Evolutionary conservation across 2,113 vertebrate genomes (phyloP).

Genomic region (Heloderma charlesbogerti): DNA sequence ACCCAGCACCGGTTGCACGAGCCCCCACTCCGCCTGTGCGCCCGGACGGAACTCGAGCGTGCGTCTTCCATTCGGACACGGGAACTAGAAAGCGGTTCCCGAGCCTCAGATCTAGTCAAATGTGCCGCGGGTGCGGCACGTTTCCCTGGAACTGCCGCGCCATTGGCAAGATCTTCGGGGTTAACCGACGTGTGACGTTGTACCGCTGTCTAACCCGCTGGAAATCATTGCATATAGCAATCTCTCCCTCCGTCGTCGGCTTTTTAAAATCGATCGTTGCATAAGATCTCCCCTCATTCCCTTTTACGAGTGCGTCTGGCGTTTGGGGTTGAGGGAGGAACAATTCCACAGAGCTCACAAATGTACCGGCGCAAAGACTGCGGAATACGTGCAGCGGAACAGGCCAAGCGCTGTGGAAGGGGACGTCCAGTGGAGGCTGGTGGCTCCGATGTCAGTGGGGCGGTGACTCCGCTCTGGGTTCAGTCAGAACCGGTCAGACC

Average conservation of each 20-base stretch:
- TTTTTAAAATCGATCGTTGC: not conserved
- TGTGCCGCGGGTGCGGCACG: not conserved
- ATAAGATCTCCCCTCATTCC: not conserved
- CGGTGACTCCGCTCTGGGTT: no score
- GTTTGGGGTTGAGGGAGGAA: not conserved
- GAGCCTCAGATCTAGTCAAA: not conserved
- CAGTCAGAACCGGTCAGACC: no score
- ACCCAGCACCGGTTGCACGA: not conserved
- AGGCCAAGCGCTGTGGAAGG: no score
- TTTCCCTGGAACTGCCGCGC: not conserved
- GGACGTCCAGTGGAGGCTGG: no score
- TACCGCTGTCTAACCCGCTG: not conserved
- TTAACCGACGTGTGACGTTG: not conserved
- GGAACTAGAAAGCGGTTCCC: not conserved
- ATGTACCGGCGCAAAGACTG: no score
- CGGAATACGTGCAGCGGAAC: no score
- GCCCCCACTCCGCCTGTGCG: not conserved
- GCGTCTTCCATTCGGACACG: not conserved
- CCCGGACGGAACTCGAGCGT: not conserved
- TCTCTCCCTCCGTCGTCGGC: no score
- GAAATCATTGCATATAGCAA: not conserved
- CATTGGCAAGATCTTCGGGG: not conserved
- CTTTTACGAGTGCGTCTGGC: not conserved
- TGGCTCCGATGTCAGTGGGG: no score
- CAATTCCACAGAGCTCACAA: no score